These are phyloP conservation scores for Montipora cactus DNA, from an alignment of 64 coral and sea anemone genomes.

Conservation along the genomic window DNA sequence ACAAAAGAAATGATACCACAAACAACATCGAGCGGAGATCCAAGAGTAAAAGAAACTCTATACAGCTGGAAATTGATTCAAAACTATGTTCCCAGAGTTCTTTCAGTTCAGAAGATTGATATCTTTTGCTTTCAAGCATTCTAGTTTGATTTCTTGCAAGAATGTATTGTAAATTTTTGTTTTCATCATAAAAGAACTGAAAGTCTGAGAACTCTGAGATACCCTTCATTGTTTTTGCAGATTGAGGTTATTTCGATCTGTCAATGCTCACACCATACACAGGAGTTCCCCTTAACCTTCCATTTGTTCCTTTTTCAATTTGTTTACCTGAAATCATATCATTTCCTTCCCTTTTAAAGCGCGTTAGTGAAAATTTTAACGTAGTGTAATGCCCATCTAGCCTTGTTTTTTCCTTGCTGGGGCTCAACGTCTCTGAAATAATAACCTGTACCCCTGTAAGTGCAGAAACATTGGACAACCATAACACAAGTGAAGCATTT, in stretches of 20 bases:
- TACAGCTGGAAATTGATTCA: background rate
- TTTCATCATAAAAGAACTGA: slow-evolving; percentile 19
- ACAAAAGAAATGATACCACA: no score
- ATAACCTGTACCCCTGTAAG: slow-evolving; percentile 18
- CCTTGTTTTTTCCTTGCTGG: slow-evolving; percentile 45
- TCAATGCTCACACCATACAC: background rate
- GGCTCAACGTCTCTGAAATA: slow-evolving; percentile 39
- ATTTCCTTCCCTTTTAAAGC: slow-evolving; percentile 19
- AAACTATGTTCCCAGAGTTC: slow-evolving; percentile 30
- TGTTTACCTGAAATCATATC: slow-evolving; percentile 21
- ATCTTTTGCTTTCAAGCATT: background rate
- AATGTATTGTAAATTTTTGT: slow-evolving; percentile 1
- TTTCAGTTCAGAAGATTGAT: slow-evolving; percentile 33
- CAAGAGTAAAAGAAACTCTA: no score
- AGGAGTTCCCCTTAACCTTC: background rate
- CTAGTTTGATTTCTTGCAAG: slow-evolving; percentile 38
- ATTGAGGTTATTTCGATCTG: background rate
- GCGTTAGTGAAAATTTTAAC: slow-evolving; percentile 21
- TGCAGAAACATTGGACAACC: background rate
- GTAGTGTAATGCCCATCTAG: slow-evolving; percentile 55
- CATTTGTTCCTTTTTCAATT: slow-evolving; percentile 45
- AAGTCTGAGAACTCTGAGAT: slow-evolving; percentile 53
- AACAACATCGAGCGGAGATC: no score
- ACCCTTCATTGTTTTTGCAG: slow-evolving; percentile 28
- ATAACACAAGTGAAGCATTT: slow-evolving; percentile 21